Evolutionary conservation across 1,140 invertebrate species (phyloP), one percentile per base, ranked within the genome.

Genomic region (Bombus balteatus): DNA sequence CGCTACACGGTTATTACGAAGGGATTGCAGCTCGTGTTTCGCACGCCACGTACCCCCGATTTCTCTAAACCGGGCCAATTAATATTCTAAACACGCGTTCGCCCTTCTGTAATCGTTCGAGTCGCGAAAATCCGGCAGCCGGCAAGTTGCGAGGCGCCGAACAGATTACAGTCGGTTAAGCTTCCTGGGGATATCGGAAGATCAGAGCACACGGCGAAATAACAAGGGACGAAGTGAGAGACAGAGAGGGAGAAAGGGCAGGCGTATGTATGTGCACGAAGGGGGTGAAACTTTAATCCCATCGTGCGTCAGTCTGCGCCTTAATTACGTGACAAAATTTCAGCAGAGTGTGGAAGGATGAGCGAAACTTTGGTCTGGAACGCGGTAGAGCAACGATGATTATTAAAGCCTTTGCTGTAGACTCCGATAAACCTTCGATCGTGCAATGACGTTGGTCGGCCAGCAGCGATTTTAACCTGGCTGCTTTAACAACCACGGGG

Each of bases 141-240:
- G 68, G 81, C 82, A 91, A 92, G 88, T 91, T 91, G 72, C 84
- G 57, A 74, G 83, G 83, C 83, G 83, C 57, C 70, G 74, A 87
- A 87, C 91, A 92, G 91, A 92, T 92, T 92, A 92, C 87, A 88
- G 88, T 82, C 53, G 57, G 81, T 92, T 92, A 92, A 91, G 88
- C 91, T 88, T 82, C 77, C 39, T 68, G 59, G 66, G 82, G 66
- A 74, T 77, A 89, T 72, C 78, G 70, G 66, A 87, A 90, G 76
- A 90, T 89, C 89, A 80, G 88, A 75, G 37, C 34, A 75, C 76
- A 79, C 83, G 83, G 83, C 74, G 76, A 87, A 85, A 87, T 84
- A 87, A 87, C 79, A 83, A 87, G 62, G 73, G 79, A 28, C 43
- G 8, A 1, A 72, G 37, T 76, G 62, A 37, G 85, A 37, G 66